These are phyloP conservation scores for Halichondria panicea DNA, from an alignment of 37 sponge, comb jelly and placozoan genomes.

Conservation along the genomic window DNA sequence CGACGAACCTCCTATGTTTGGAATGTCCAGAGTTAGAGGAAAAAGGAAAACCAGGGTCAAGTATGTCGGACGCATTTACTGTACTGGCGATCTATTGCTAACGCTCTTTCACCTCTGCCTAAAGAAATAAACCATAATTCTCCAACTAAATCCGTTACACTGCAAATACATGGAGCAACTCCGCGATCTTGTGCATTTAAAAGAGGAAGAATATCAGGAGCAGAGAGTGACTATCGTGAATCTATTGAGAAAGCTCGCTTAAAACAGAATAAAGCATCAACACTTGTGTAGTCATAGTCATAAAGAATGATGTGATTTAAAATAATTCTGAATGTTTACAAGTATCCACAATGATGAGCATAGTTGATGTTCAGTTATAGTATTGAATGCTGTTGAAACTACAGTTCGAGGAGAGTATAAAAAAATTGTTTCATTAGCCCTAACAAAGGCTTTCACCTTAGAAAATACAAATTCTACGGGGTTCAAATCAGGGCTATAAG, in stretches of 20 bases:
- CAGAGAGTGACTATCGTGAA: neutral
- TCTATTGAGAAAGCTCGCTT: neutral
- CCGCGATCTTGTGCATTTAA: neutral
- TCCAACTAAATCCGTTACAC: neutral
- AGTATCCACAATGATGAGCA: neutral
- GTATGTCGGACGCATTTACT: too few relatives aligned
- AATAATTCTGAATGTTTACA: neutral
- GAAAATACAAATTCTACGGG: slow-evolving; percentile 4
- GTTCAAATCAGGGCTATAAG: slow-evolving; percentile 19
- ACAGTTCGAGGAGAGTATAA: neutral
- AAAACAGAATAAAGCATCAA: neutral
- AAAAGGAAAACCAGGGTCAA: too few relatives aligned
- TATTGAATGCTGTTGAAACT: neutral
- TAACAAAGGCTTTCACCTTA: neutral
- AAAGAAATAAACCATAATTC: neutral
- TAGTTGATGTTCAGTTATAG: neutral
- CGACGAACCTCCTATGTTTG: neutral
- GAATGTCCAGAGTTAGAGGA: too few relatives aligned
- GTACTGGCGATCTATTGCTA: neutral
- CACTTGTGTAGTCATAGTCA: neutral
- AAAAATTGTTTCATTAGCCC: neutral
- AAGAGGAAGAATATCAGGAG: neutral
- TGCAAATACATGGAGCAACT: neutral
- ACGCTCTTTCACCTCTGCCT: neutral
- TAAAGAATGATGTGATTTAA: too few relatives aligned